These are phyloP conservation scores for Callipepla californica DNA, from an alignment of 2,113 vertebrate genomes.

Conservation along the genomic window DNA sequence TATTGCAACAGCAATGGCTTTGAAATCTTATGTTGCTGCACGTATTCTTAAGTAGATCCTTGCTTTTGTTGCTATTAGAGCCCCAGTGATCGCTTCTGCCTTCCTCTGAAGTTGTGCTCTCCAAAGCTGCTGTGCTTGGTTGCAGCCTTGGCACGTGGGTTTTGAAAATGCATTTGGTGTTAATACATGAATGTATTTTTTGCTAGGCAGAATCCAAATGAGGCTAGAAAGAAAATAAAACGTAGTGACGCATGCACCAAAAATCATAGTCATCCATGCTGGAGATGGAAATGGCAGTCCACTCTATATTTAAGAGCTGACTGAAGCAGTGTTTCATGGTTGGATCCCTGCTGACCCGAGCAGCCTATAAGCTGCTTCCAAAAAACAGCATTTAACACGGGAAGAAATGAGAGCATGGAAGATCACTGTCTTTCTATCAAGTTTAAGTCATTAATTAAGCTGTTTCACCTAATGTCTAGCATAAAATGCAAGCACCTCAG, in stretches of 20 bases:
- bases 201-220: not conserved
- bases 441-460: not conserved
- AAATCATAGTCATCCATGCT: accelerated
- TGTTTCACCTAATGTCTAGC: not conserved
- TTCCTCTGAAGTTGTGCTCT: not conserved
- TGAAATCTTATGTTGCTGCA: not conserved
- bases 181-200: not conserved
- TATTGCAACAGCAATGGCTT: not conserved
- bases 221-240: not conserved
- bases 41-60: not conserved
- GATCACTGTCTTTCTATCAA: not conserved
- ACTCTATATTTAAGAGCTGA: not conserved
- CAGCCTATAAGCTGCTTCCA: not conserved
- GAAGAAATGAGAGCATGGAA: not conserved
- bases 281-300: not conserved
- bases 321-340: not conserved
- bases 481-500: not conserved
- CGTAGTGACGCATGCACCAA: not conserved
- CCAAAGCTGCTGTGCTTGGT: not conserved
- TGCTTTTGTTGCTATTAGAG: not conserved
- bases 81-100: not conserved
- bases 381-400: not conserved
- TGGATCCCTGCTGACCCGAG: not conserved
- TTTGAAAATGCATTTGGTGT: not conserved
- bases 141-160: not conserved